A percentile compares a stretch with the other conserved stretches of the same genome.
Conservation (phyloP, 92 coral and sea anemone species). For the Bergia sp. region DNA sequence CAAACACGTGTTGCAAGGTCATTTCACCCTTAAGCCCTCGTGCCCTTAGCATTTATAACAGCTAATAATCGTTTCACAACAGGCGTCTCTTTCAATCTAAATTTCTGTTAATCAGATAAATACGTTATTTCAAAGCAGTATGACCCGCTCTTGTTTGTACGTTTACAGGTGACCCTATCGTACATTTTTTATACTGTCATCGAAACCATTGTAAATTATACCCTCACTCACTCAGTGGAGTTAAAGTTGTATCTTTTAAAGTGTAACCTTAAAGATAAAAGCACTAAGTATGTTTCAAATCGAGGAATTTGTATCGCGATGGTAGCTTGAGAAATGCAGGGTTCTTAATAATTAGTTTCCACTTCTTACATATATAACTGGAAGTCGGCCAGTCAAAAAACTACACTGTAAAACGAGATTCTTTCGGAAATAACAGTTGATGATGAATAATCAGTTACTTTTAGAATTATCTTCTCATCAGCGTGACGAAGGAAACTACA, state of each 20-base stretch:
- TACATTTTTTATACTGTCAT: background rate
- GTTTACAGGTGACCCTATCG: background rate
- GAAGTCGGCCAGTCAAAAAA: too few species aligned
- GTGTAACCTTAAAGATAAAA: too few species aligned
- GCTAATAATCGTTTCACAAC: background rate
- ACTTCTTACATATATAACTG: too few species aligned
- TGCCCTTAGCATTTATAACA: background rate
- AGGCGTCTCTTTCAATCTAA: slow-evolving; percentile 6
- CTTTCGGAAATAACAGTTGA: background rate
- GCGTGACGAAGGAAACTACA: background rate
- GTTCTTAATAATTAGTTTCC: too few species aligned
- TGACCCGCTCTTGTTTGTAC: background rate
- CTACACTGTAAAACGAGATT: background rate
- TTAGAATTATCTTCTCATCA: background rate
- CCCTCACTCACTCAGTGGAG: background rate
- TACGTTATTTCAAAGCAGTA: background rate
- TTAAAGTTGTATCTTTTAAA: background rate
- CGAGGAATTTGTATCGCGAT: background rate
- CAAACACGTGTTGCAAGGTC: background rate
- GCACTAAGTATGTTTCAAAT: too few species aligned
- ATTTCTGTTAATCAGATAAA: background rate
- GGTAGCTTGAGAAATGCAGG: background rate
- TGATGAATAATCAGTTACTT: too few species aligned
- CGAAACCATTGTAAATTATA: background rate
- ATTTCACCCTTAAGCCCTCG: background rate